A percentile compares a stretch with the other conserved stretches of the same genome.
phyloP scores from a whole-genome alignment of 2,888 invertebrate genomes.

The Cryptocephalus moraei region DNA sequence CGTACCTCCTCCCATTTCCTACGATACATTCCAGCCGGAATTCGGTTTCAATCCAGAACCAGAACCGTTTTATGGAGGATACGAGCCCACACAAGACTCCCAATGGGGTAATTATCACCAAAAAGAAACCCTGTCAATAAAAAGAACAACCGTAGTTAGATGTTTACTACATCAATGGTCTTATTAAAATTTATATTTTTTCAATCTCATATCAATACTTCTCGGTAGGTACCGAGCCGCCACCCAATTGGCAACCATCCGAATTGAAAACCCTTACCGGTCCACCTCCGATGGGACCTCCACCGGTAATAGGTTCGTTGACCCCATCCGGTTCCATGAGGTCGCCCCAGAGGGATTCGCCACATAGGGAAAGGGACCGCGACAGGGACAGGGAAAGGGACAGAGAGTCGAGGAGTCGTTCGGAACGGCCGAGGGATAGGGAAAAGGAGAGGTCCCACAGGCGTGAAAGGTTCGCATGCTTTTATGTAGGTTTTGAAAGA shows the following conservation, averaged over 20 bases:
- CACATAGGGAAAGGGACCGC: constrained; percentile 21
- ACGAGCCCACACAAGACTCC: constrained; percentile 63
- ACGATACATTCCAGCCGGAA: constrained; percentile 38
- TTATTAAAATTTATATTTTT: too few species aligned
- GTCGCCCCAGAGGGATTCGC: constrained; percentile 9
- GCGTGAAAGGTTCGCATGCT: constrained; percentile 37
- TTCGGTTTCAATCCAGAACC: constrained; percentile 44
- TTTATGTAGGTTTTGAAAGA: too few species aligned
- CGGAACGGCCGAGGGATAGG: constrained; percentile 33
- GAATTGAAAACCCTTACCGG: constrained; percentile 63
- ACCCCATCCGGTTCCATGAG: constrained; percentile 18
- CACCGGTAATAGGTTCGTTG: constrained; percentile 29
- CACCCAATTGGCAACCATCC: constrained; percentile 49
- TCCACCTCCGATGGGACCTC: constrained; percentile 39
- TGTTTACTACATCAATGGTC: too few species aligned
- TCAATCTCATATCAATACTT: background rate
- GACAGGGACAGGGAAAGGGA: constrained; percentile 39
- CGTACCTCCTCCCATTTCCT: constrained; percentile 46
- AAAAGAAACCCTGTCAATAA: too few species aligned
- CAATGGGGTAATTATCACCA: constrained; percentile 50
- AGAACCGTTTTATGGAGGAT: constrained; percentile 47
- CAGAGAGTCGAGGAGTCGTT: constrained; percentile 35
- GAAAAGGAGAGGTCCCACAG: constrained; percentile 50
- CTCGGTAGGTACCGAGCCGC: constrained; percentile 20
- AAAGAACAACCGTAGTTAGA: too few species aligned